Base-by-base conservation (phyloP, 1,140 invertebrate species). In the Drosophila santomea region DNA sequence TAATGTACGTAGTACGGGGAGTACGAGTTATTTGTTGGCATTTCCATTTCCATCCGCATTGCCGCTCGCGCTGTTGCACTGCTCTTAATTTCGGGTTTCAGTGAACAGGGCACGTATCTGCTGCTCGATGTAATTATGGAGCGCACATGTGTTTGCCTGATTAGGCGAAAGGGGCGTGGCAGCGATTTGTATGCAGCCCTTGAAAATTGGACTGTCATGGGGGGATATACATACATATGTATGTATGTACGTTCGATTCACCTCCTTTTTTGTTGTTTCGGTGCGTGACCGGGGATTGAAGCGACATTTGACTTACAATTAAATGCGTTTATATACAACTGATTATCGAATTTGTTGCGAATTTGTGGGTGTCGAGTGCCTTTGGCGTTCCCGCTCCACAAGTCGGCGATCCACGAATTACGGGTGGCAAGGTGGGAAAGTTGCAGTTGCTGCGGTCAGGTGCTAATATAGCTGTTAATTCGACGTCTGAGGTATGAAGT, bases 261-360 rank as follows among this genome's bases (percentile, higher is more conserved):
- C 32, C 32, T 32, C 32, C 32, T 32, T 54, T 54, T 23, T 63
- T 15, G 25, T 35, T 63, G 32, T 54, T 28, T 38, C 17, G 23
- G 48, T 75, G 85, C 84, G 85, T 89, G 85, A 89, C 84, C 84
- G 80, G 77, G 61, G 78, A 69, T 89, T 75, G 84, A 72, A 67
- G 77, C 80, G 77, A 72, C 80, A 85, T 89, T 89, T 89, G 84
- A 89, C 84, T 89, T 80, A 83, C 85, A 89, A 89, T 89, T 89
- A 80, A 89, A 77, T 73, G 41, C 83, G 69, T 66, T 78, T 66
- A 58, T 57, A 61, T 56, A 77, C 79, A 66, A 67, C 76, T 84
- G 77, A 89, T 89, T 89, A 89, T 80, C 84, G 72, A 89, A 89
- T 89, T 89, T 84, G 84, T 89, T 74, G 84, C 84, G 66, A 89